These are phyloP conservation scores for Aphelenchoides avenae DNA, from an alignment of 1,140 invertebrate species.

Conservation along the genomic window DNA sequence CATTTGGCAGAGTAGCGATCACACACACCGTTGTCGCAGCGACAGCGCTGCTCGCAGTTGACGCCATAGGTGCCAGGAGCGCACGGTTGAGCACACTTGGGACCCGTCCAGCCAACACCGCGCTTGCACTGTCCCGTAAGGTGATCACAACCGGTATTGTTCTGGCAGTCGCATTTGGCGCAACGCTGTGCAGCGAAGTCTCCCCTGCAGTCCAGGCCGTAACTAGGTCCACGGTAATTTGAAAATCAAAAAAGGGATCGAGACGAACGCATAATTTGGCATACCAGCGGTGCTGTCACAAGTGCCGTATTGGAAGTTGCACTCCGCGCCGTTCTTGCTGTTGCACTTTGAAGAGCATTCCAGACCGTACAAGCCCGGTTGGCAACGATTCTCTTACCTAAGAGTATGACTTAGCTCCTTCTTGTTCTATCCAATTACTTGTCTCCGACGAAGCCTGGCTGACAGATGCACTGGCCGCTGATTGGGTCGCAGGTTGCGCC, in stretches of 20 bases:
- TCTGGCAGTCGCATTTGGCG: conserved; percentile 81
- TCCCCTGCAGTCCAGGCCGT: conserved; percentile 50
- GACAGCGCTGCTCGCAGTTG: conserved; percentile 64
- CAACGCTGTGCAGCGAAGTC: conserved; percentile 63
- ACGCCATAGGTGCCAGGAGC: conserved; percentile 59
- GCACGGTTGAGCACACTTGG: conserved; percentile 58
- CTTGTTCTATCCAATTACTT: too few species aligned
- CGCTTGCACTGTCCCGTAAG: conserved; percentile 77
- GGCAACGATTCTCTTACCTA: conserved; percentile 68
- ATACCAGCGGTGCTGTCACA: conserved; percentile 62
- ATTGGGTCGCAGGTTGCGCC: conserved; percentile 69
- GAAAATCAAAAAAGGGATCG: conserved; percentile 35
- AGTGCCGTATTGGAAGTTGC: conserved; percentile 61
- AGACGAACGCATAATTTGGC: too few species aligned
- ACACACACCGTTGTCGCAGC: conserved; percentile 88
- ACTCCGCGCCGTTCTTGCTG: conserved; percentile 62
- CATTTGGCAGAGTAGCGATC: conserved; percentile 73
- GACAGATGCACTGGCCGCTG: conserved; percentile 82
- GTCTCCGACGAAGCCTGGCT: conserved; percentile 62
- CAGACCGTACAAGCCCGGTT: conserved; percentile 59
- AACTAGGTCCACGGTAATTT: conserved; percentile 61
- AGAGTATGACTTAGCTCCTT: conserved; percentile 45
- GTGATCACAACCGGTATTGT: conserved; percentile 76
- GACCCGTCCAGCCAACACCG: conserved; percentile 71
- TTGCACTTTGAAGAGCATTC: conserved; percentile 61